Base-by-base conservation (phyloP, 1,140 invertebrate genomes). In the Latrodectus geometricus region DNA sequence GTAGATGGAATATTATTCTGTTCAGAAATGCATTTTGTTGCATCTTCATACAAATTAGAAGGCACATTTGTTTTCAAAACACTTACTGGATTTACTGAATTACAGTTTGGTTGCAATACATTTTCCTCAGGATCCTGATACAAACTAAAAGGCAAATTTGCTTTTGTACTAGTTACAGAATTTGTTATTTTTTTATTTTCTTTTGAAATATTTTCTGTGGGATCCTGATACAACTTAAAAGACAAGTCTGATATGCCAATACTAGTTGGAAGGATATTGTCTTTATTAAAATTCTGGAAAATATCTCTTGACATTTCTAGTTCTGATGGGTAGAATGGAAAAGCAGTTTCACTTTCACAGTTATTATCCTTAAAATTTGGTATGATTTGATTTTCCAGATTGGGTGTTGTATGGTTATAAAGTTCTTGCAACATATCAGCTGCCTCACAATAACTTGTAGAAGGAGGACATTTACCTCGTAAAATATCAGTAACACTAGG, bases 381-480 rank as follows among this genome's bases (percentile, higher is more conserved):
- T 35, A 5, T 35, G 1, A 35, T 35, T 35, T 35, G 35, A 35
- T 35, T 35, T 35, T 35, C 35, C 35, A 35, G 5, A 35, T 35
- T 35, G 35, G 35, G 35, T 35, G 35, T 35, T 35, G 79, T 73
- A 17, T 54, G 50, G 73, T 82, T 82, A 65, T 82, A 82, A 17
- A 82, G 52, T 35, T 82, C 79, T 65, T 52, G 50, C 7, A 82
- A 23, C 23, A 73, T 82, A n/a, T 52, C 35, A 48, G 68, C 70
- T 48, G 79, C 69, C 15, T 82, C 79, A 73, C 48, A 52, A 70
- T 70, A 80, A 23, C 66, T 80, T 54, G 54, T 70, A 35, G 78
- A 70, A 4, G 21, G n/a, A 0, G 78, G 49, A 56, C n/a, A 54
- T 54, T 52, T 49, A 48, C 70, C 70, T 73, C 8, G 35, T 11